Conservation (phyloP, 1,140 invertebrate genomes). For the Liolophura sinensis region DNA sequence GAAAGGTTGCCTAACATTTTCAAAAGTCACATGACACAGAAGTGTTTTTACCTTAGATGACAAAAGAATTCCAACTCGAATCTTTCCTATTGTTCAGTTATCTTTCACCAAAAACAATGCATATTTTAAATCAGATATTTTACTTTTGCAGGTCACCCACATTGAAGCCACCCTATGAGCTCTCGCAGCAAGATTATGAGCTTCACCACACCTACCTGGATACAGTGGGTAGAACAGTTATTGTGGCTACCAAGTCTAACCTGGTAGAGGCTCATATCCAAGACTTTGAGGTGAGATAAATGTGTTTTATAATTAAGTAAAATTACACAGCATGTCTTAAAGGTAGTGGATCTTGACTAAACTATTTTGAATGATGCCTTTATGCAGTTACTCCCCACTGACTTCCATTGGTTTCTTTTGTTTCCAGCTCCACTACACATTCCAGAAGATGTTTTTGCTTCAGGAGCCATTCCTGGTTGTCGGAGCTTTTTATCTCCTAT, state of each 20-base stretch:
- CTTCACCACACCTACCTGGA: constrained; percentile 95
- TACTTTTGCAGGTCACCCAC: constrained; percentile 69
- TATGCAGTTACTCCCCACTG: too few relatives aligned
- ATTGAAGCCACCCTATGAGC: constrained; percentile 80
- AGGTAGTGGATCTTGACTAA: too few relatives aligned
- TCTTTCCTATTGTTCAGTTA: too few relatives aligned
- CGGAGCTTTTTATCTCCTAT: constrained; percentile 86
- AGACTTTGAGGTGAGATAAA: constrained; percentile 67
- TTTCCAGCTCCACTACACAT: constrained; percentile 80
- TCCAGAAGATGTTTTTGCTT: constrained; percentile 79
- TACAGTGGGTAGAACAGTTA: constrained; percentile 86
- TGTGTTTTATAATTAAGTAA: too few relatives aligned
- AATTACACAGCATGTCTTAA: too few relatives aligned
- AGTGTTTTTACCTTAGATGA: too few relatives aligned
- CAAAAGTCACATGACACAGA: too few relatives aligned
- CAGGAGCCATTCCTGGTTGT: constrained; percentile 91
- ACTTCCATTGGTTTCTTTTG: constrained; percentile 18
- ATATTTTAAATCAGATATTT: neutral
- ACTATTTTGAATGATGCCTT: too few relatives aligned
- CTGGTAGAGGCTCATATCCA: constrained; percentile 97
- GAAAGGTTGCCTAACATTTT: too few relatives aligned
- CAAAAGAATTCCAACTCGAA: too few relatives aligned
- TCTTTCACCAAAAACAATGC: too few relatives aligned
- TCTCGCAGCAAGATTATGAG: constrained; percentile 74
- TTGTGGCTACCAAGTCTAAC: constrained; percentile 84